A percentile compares a stretch with the other conserved stretches of the same genome.
Conservation (phyloP, 1,140 invertebrate genomes). For the Schlechtendalia chinensis region DNA sequence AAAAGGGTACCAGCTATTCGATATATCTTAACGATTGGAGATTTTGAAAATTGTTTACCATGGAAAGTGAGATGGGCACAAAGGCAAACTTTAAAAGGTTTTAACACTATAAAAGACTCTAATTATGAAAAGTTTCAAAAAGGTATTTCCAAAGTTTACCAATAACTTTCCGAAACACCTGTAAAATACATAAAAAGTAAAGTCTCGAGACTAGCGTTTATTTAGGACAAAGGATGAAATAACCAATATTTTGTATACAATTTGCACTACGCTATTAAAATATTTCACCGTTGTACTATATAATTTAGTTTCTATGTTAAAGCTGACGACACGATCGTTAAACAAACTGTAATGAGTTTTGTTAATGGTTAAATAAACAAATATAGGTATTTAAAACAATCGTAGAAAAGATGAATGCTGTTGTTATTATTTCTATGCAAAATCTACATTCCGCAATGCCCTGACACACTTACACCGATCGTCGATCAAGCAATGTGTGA, state of each 20-base stretch:
- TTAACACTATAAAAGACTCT: constrained; percentile 4
- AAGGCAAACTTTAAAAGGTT: constrained; percentile 17
- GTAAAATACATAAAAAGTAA: not conserved
- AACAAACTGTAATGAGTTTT: not conserved
- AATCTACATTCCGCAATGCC: too few relatives aligned
- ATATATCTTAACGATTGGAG: not conserved
- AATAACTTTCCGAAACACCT: constrained; percentile 30
- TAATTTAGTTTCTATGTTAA: not conserved
- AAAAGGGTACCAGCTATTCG: too few relatives aligned
- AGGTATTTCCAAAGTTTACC: not conserved
- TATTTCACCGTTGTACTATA: not conserved
- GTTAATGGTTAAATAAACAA: not conserved
- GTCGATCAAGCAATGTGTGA: too few relatives aligned
- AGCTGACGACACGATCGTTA: not conserved
- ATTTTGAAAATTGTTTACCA: not conserved
- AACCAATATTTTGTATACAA: not conserved
- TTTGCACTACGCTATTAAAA: not conserved
- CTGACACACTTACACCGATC: too few relatives aligned
- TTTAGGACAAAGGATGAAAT: not conserved
- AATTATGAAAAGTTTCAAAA: constrained; percentile 19
- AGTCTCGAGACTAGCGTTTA: not conserved
- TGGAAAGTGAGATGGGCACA: not conserved
- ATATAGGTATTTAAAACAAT: too few relatives aligned
- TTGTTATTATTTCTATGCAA: too few relatives aligned
- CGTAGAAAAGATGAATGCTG: too few relatives aligned